Percentiles rank a stretch among this genome's conserved stretches.
phyloP scores from a whole-genome alignment of 2,888 invertebrate genomes.

The Terebella lapidaria region DNA sequence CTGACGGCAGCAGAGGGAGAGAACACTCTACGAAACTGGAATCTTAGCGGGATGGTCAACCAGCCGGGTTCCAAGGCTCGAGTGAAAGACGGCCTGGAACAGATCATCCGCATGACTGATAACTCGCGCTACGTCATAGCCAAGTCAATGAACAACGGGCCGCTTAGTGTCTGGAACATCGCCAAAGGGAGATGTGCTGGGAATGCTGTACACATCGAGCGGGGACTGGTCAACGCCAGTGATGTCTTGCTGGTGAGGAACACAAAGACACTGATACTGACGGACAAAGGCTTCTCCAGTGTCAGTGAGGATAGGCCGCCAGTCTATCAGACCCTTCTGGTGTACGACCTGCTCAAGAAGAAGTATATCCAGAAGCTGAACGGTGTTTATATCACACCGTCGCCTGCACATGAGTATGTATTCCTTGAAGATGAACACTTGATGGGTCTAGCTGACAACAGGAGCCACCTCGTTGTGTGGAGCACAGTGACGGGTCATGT shows the following conservation, averaged over 20 bases:
- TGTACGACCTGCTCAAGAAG: slow-evolving; percentile 42
- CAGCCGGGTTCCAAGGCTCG: slow-evolving; percentile 39
- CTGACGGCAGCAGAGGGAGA: slow-evolving; percentile 40
- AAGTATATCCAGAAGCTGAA: slow-evolving; percentile 38
- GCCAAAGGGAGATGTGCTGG: slow-evolving; percentile 38
- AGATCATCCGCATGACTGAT: slow-evolving; percentile 38
- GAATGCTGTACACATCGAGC: slow-evolving; percentile 37
- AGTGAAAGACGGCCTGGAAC: slow-evolving; percentile 34
- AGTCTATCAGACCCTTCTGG: slow-evolving; percentile 41
- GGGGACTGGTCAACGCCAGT: slow-evolving; percentile 38
- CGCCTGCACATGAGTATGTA: slow-evolving; percentile 43
- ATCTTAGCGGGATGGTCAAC: slow-evolving; percentile 39
- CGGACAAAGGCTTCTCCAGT: slow-evolving; percentile 39
- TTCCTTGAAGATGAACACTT: slow-evolving; percentile 40
- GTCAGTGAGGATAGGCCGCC: slow-evolving; percentile 34
- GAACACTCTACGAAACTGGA: slow-evolving; percentile 43
- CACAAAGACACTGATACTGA: slow-evolving; percentile 40
- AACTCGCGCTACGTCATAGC: slow-evolving; percentile 44
- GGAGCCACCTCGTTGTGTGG: slow-evolving; percentile 48
- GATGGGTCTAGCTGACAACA: slow-evolving; percentile 43
- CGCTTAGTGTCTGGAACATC: slow-evolving; percentile 47
- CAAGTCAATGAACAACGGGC: slow-evolving; percentile 41
- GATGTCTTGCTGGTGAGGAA: slow-evolving; percentile 44
- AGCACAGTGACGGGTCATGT: slow-evolving; percentile 40
- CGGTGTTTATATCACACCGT: slow-evolving; percentile 42